Percentiles rank a stretch among this genome's conserved stretches.
These are phyloP conservation scores for Fringilla coelebs DNA, from an alignment of 2,797 vertebrate species.

Conservation along the genomic window DNA sequence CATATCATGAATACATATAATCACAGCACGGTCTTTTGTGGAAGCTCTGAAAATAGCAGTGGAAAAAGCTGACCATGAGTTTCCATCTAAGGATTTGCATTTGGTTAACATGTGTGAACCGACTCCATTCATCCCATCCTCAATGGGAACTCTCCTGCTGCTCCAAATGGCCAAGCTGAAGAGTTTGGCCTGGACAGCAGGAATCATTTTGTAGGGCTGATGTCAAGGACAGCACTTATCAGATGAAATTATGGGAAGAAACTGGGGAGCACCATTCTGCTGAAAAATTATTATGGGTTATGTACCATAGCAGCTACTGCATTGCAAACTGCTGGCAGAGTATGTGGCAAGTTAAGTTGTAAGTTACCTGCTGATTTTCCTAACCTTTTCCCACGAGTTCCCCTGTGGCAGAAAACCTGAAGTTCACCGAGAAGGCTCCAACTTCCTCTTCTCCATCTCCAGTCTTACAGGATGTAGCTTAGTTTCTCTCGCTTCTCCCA, in stretches of 20 bases:
- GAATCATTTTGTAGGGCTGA: neutral
- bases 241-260: neutral
- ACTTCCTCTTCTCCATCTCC: neutral
- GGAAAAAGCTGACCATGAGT: conserved; percentile 66
- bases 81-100: conserved; percentile 68
- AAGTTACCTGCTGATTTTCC: neutral
- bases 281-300: neutral
- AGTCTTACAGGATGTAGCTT: neutral
- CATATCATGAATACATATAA: conserved; percentile 79
- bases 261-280: neutral
- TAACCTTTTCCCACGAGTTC: neutral
- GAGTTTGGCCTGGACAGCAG: neutral
- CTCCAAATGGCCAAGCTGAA: neutral
- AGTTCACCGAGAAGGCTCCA: neutral
- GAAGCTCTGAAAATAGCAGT: conserved; percentile 75
- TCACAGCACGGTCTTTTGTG: conserved; percentile 72
- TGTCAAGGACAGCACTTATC: neutral
- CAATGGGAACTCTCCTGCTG: neutral
- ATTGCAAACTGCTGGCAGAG: neutral
- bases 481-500: neutral
- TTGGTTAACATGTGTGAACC: conserved; percentile 48
- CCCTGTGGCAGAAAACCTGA: neutral
- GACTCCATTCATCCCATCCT: conserved; percentile 42
- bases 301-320: neutral
- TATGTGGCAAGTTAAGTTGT: neutral